Conservation (phyloP, 2,888 invertebrate genomes). For the Drosophila emarginata region DNA sequence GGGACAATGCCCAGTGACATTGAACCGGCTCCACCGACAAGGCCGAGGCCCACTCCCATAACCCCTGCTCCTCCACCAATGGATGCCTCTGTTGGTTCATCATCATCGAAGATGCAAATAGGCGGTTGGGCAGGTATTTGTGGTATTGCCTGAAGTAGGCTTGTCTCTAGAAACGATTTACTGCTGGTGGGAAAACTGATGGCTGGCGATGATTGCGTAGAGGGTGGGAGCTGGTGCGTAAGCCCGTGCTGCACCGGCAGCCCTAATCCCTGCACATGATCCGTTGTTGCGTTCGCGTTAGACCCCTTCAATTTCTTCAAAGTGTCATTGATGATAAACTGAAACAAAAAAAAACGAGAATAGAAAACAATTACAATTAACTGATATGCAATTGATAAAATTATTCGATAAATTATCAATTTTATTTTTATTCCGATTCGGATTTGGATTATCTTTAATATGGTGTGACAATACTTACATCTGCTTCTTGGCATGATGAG, state of each 20-base stretch:
- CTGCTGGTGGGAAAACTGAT: slow-evolving; percentile 71
- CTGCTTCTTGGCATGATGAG: slow-evolving; percentile 87
- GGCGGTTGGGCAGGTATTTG: slow-evolving; percentile 82
- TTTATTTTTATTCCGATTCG: not conserved
- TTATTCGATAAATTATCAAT: not conserved
- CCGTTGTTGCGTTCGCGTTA: slow-evolving; percentile 54
- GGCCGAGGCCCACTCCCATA: slow-evolving; percentile 4
- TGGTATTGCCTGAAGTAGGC: slow-evolving; percentile 80
- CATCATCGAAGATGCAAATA: slow-evolving; percentile 82
- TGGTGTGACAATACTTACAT: slow-evolving; percentile 83
- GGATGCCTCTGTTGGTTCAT: slow-evolving; percentile 73
- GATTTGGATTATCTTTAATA: not conserved
- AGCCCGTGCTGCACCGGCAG: slow-evolving; percentile 51
- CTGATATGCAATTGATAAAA: not conserved
- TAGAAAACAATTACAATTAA: not conserved
- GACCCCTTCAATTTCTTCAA: slow-evolving; percentile 82
- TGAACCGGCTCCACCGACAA: slow-evolving; percentile 29
- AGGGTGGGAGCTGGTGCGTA: slow-evolving; percentile 69
- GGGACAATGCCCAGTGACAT: slow-evolving; percentile 62
- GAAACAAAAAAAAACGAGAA: slow-evolving; percentile 32
- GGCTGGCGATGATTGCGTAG: slow-evolving; percentile 58
- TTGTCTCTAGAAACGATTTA: slow-evolving; percentile 77
- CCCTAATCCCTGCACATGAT: slow-evolving; percentile 52
- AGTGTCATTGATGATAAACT: slow-evolving; percentile 83
- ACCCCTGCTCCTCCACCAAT: slow-evolving; percentile 60